Evolutionary conservation across 2,113 vertebrate species (phyloP).

Genomic region (Austrofundulus limnaeus): DNA sequence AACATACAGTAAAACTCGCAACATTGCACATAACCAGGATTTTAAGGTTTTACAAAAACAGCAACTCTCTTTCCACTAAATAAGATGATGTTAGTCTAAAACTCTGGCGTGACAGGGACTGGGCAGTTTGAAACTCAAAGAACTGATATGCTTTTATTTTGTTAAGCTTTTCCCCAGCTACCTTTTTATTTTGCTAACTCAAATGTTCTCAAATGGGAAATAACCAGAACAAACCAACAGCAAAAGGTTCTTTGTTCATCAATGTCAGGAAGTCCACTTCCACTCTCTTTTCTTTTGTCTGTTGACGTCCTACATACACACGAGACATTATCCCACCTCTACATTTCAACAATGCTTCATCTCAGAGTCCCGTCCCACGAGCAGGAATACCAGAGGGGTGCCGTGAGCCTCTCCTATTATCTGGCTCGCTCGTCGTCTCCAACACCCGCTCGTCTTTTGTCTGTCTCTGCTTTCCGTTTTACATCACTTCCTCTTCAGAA

Average conservation of each 20-base stretch:
- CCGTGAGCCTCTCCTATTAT: conserved; percentile 45
- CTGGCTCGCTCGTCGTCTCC: conserved; percentile 33
- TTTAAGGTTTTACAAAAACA: too few species aligned
- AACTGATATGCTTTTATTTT: not conserved
- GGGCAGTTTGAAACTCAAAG: too few species aligned
- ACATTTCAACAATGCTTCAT: conserved; percentile 53
- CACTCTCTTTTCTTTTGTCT: conserved; percentile 59
- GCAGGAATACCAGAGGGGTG: conserved; percentile 51
- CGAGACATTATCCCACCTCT: conserved; percentile 46
- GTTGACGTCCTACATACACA: conserved; percentile 54
- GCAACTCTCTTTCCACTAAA: too few species aligned
- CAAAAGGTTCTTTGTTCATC: conserved; percentile 59
- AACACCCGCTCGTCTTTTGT: conserved; percentile 26
- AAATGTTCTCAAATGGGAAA: conserved; percentile 34
- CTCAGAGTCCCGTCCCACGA: conserved; percentile 62
- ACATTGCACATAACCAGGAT: too few species aligned
- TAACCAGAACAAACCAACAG: conserved; percentile 48
- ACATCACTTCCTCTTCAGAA: conserved; percentile 41
- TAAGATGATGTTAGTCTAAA: too few species aligned
- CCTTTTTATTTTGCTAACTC: conserved; percentile 1
- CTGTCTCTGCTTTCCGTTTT: conserved; percentile 34
- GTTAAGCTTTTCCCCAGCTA: not conserved
- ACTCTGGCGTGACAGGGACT: too few species aligned
- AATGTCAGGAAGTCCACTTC: conserved; percentile 48
- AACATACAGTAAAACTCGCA: too few species aligned